phyloP scores from a whole-genome alignment of 2,888 invertebrate species.

The Drosophila cognata region DNA sequence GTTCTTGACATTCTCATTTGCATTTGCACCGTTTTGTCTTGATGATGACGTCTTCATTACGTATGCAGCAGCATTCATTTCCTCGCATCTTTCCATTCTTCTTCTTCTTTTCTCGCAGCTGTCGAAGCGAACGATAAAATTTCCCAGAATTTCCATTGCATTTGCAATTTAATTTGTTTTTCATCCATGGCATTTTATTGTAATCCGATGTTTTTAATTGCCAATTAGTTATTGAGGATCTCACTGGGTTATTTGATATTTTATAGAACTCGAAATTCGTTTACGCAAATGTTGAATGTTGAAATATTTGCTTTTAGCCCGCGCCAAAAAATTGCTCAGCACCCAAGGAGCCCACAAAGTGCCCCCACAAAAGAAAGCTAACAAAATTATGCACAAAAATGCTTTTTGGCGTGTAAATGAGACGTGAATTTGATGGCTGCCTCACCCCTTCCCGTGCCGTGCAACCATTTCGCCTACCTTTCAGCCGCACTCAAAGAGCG shows the following conservation, averaged over 20 bases:
- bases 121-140: conserved; percentile 18
- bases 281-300: conserved; percentile 18
- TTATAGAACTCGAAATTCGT: conserved; percentile 12
- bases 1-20: conserved; percentile 43
- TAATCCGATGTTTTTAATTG: conserved; percentile 50
- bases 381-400: conserved; percentile 59
- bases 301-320: conserved; percentile 40
- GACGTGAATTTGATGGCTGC: conserved; percentile 63
- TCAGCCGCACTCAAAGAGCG: background rate
- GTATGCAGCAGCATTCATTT: conserved; percentile 72
- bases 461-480: background rate
- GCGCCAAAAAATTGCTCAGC: conserved; percentile 49
- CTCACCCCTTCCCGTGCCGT: background rate
- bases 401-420: conserved; percentile 66
- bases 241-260: conserved; percentile 33
- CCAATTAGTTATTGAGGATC: conserved; percentile 49
- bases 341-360: conserved; percentile 27
- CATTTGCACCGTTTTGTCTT: conserved; percentile 31
- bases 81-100: conserved; percentile 50
- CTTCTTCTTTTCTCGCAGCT: conserved; percentile 13
- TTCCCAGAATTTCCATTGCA: conserved; percentile 18
- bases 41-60: conserved; percentile 46
- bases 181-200: conserved; percentile 6
- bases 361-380: conserved; percentile 6
- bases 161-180: conserved; percentile 61